Conservation (phyloP, 2,797 vertebrate genomes). For the Hydrolagus colliei region DNA sequence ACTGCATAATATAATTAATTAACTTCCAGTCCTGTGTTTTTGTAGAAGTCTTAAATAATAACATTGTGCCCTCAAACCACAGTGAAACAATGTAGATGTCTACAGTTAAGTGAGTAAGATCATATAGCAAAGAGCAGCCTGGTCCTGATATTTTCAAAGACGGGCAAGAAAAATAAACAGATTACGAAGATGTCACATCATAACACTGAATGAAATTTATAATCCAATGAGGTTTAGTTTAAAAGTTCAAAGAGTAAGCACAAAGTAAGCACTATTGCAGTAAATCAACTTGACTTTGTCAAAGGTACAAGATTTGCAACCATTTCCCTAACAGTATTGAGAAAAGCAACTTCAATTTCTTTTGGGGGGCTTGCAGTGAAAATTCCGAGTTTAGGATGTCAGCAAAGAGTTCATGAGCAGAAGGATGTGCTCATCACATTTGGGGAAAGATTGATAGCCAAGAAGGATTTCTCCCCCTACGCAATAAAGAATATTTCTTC, state of each 20-base stretch:
- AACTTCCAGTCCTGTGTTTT: not conserved
- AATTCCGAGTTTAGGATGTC: not conserved
- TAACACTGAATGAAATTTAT: slow-evolving; percentile 37
- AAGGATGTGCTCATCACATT: too few relatives aligned
- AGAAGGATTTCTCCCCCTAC: not conserved
- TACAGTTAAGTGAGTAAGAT: not conserved
- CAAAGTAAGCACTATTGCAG: not conserved
- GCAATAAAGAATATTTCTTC: not conserved
- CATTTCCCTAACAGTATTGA: slow-evolving; percentile 25
- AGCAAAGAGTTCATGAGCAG: not conserved
- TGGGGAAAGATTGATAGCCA: not conserved
- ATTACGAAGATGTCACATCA: slow-evolving; percentile 37
- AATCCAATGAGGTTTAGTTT: slow-evolving; percentile 37
- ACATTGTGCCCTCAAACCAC: not conserved
- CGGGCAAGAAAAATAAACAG: slow-evolving; percentile 22
- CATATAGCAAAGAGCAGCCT: not conserved
- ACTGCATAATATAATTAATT: not conserved
- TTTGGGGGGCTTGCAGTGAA: not conserved
- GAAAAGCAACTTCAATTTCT: not conserved
- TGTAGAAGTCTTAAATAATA: not conserved
- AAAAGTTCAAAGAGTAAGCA: slow-evolving; percentile 32
- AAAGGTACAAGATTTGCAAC: not conserved
- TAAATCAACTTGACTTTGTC: slow-evolving; percentile 10
- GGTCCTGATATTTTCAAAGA: not conserved
- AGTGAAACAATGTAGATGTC: not conserved